A percentile compares a stretch with the other conserved stretches of the same genome.
These are phyloP conservation scores for Augochlorella aurata DNA, from an alignment of 2,888 invertebrate species.

Conservation along the genomic window DNA sequence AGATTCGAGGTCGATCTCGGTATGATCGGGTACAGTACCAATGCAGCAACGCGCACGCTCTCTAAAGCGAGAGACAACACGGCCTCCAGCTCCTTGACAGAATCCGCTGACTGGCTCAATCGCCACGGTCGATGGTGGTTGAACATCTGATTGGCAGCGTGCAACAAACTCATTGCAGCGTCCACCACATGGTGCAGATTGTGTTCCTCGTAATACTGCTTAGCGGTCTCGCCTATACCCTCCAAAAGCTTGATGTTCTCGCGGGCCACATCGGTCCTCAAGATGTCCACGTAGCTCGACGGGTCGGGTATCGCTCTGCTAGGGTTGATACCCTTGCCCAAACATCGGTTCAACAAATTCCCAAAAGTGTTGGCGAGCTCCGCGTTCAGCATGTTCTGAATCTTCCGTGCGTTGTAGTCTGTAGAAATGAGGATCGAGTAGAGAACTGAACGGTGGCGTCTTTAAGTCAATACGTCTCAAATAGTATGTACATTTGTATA, in stretches of 20 bases:
- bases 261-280: conserved; percentile 82
- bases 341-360: conserved; percentile 92
- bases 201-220: conserved; percentile 87
- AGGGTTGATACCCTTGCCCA: conserved; percentile 91
- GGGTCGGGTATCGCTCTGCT: conserved; percentile 87
- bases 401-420: conserved; percentile 93
- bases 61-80: conserved; percentile 93
- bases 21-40: conserved; percentile 93
- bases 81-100: conserved; percentile 85
- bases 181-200: conserved; percentile 94
- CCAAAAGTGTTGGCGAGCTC: conserved; percentile 96
- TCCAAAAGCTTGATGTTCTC: conserved; percentile 84
- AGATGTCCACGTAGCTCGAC: conserved; percentile 82
- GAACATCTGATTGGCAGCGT: conserved; percentile 92
- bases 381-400: conserved; percentile 90
- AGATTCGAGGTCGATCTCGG: conserved; percentile 88
- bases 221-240: conserved; percentile 84
- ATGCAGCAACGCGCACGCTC: conserved; percentile 89
- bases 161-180: conserved; percentile 88
- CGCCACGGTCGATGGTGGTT: conserved; percentile 95
- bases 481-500: not conserved
- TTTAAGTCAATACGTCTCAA: not conserved
- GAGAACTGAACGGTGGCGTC: not conserved
- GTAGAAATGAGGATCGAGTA: conserved; percentile 69
- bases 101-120: conserved; percentile 84